A percentile compares a stretch with the other conserved stretches of the same genome.
These are phyloP conservation scores for Danio tinwini DNA, from an alignment of 2,797 vertebrate genomes.

Conservation along the genomic window DNA sequence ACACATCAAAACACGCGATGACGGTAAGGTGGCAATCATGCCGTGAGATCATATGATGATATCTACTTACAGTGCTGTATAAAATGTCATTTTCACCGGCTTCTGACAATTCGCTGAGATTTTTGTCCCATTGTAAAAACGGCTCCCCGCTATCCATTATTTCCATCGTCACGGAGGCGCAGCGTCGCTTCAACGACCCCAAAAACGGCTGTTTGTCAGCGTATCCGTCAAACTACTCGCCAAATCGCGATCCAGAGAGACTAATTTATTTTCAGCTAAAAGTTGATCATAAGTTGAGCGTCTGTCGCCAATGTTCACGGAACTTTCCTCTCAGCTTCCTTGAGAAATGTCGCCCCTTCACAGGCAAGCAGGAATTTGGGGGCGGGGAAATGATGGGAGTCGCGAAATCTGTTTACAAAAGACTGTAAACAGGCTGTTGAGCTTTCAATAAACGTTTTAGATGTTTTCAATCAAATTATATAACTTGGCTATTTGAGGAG, in stretches of 20 bases:
- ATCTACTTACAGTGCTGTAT: conserved; percentile 87
- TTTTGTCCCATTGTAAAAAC: conserved; percentile 91
- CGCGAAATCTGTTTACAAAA: conserved; percentile 2
- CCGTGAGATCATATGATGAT: no score
- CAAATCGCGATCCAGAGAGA: background rate
- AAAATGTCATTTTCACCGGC: conserved; percentile 85
- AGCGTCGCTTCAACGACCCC: background rate
- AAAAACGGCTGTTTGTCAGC: background rate
- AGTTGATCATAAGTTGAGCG: conserved; percentile 1
- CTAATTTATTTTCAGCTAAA: background rate
- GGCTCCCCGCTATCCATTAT: conserved; percentile 87
- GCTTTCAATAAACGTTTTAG: background rate
- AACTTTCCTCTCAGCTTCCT: conserved; percentile 60
- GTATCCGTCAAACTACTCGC: background rate
- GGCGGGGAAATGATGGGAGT: conserved; percentile 69
- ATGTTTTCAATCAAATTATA: background rate
- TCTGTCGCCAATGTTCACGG: background rate
- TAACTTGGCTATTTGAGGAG: background rate
- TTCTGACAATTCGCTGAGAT: conserved; percentile 94
- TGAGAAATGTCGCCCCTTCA: conserved; percentile 51
- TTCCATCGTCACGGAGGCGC: conserved; percentile 79
- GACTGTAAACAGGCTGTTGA: background rate
- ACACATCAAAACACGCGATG: conserved; percentile 2
- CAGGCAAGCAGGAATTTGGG: conserved; percentile 76
- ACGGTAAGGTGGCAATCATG: background rate